Evolutionary conservation across 64 coral and sea anemone genomes (phyloP).

Genomic region (Hydrozoanthus tunicans): DNA sequence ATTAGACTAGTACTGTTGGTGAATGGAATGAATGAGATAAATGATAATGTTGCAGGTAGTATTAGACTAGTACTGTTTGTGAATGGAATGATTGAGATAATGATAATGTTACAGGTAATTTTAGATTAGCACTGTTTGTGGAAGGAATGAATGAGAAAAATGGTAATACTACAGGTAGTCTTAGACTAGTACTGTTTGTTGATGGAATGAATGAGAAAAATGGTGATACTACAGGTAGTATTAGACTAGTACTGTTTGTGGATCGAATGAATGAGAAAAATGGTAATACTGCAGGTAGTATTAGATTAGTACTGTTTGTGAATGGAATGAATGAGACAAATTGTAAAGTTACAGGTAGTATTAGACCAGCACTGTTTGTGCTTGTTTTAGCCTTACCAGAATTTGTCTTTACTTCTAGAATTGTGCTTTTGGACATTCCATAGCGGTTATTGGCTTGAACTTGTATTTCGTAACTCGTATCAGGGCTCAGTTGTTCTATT

Average conservation of each 20-base stretch:
- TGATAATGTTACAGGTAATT: too few relatives aligned
- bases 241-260: too few relatives aligned
- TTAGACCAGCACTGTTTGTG: background rate
- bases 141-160: too few relatives aligned
- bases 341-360: background rate
- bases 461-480: background rate
- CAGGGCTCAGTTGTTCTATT: background rate
- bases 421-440: background rate
- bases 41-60: too few relatives aligned
- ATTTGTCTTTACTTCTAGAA: conserved; percentile 13
- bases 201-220: background rate
- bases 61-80: background rate
- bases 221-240: too few relatives aligned
- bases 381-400: conserved; percentile 6
- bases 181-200: too few relatives aligned
- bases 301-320: background rate
- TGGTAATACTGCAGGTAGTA: too few relatives aligned
- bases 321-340: background rate
- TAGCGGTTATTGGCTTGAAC: background rate
- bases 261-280: too few relatives aligned
- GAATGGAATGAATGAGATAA: too few relatives aligned
- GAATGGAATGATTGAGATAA: background rate
- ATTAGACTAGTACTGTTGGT: too few relatives aligned
- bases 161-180: too few relatives aligned
- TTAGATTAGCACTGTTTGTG: too few relatives aligned